phyloP scores from a whole-genome alignment of 1,140 invertebrate species.

The Drosophila melanica region DNA sequence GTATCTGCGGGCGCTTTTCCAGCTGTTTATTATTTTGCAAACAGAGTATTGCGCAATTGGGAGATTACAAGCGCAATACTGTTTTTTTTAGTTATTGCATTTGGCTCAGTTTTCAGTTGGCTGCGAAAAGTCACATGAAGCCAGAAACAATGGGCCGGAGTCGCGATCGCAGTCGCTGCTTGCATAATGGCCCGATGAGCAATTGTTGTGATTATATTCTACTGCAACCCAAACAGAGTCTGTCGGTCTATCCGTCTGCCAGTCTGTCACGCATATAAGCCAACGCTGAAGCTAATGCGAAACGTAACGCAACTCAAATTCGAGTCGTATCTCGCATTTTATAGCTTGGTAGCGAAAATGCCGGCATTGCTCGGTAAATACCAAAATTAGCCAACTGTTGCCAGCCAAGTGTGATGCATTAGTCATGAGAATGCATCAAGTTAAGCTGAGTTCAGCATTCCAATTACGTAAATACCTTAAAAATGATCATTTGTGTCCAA shows the following conservation, averaged over 20 bases:
- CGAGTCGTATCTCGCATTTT: background rate
- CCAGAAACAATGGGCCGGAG: conserved; percentile 53
- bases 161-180: conserved; percentile 16
- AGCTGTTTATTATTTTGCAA: no score
- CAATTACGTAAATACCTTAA: conserved; percentile 28
- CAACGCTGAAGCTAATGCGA: conserved; percentile 8
- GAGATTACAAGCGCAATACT: no score
- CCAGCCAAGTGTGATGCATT: conserved; percentile 43
- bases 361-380: conserved; percentile 11
- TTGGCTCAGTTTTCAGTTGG: conserved; percentile 54
- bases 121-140: conserved; percentile 75
- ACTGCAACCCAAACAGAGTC: conserved; percentile 29
- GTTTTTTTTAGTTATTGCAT: conserved; percentile 35
- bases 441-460: conserved; percentile 11
- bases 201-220: conserved; percentile 74
- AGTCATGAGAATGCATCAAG: conserved; percentile 50
- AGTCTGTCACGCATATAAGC: conserved; percentile 55
- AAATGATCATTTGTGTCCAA: background rate
- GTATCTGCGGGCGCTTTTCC: no score
- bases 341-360: background rate
- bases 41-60: no score
- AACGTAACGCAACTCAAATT: conserved; percentile 6
- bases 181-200: conserved; percentile 53
- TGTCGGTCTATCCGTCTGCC: conserved; percentile 11
- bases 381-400: conserved; percentile 30